Evolutionary conservation across 2,797 vertebrate species (phyloP), one percentile per base, ranked within the genome.

Genomic region (Pitangus sulphuratus): DNA sequence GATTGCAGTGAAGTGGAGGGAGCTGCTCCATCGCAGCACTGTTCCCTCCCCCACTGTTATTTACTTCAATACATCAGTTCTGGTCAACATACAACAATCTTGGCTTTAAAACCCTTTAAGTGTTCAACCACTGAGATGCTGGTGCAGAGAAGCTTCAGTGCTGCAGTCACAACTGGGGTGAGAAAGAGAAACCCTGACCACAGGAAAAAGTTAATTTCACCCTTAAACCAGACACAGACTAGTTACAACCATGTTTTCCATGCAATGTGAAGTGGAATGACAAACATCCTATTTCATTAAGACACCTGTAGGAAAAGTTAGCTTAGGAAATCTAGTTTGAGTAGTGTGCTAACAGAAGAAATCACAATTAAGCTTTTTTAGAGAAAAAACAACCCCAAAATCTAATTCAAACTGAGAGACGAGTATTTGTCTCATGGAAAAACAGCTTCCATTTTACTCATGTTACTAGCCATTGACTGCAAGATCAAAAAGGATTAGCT

Each of bases 31-130:
- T 3, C 6, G 24, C 13, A 21, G 35, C 17, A 10, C 19, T 13
- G 28, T 70, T 56, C 39, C 44, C 75, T 60, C 35, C 39, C 24
- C 24, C 14, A 6, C 3, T 13, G 1, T 1, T 14, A 7, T 0
- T 42, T 69, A 35, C 39, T 82, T 53, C 35, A 75, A 21, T 15
- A 2, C 20, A 35, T 35, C 25, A 37, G 0, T 5, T 76, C 31
- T 79, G 74, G 35, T 61, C 21, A 44, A 16, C 3, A 8, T 2
- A 51, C 5, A 54, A 28, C 42, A 31, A 8, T 19, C n/a, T 12
- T 19, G 3, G 15, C 80, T 80, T 39, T 31, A 48, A 71, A 69
- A 30, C 30, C 17, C 30, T n/a, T 0, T 7, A 4, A 4, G 6
- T 6, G 19, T 17, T 44, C 65, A 78, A 16, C 48, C 11, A 7